These are phyloP conservation scores for Saccostrea glomerata DNA, from an alignment of 1,140 invertebrate genomes.

Conservation along the genomic window DNA sequence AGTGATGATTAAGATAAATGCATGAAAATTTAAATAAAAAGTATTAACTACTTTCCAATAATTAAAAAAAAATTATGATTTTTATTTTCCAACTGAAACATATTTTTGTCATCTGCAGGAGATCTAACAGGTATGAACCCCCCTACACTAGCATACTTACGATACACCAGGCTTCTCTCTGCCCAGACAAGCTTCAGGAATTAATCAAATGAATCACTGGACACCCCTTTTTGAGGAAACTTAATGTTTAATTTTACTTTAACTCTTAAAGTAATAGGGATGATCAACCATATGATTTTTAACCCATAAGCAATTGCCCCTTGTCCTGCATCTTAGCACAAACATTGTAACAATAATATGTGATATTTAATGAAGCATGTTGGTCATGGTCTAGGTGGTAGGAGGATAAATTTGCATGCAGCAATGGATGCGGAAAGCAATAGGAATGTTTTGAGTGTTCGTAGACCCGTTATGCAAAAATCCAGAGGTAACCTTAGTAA, in stretches of 20 bases:
- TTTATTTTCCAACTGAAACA: background rate
- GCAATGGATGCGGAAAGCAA: slow-evolving; percentile 19
- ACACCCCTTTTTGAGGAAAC: too few species aligned
- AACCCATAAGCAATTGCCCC: background rate
- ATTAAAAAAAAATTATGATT: background rate
- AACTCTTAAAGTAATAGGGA: too few species aligned
- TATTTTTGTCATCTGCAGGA: background rate
- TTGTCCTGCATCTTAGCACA: background rate
- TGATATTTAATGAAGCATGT: background rate
- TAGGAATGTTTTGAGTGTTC: slow-evolving; percentile 36
- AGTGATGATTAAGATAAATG: background rate
- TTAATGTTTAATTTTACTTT: too few species aligned
- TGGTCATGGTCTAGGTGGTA: slow-evolving; percentile 32
- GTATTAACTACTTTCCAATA: background rate
- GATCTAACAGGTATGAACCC: slow-evolving; percentile 22
- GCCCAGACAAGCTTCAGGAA: background rate
- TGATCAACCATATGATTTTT: background rate
- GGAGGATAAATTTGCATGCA: slow-evolving; percentile 43
- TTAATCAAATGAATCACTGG: background rate
- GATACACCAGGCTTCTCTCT: background rate
- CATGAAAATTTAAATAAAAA: background rate
- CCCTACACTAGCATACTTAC: background rate
- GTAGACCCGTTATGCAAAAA: slow-evolving; percentile 36
- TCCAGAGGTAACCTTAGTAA: slow-evolving; percentile 25
- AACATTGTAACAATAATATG: background rate